These are phyloP conservation scores for Physeter macrocephalus DNA, from an alignment of 2,113 vertebrate species.

Conservation along the genomic window DNA sequence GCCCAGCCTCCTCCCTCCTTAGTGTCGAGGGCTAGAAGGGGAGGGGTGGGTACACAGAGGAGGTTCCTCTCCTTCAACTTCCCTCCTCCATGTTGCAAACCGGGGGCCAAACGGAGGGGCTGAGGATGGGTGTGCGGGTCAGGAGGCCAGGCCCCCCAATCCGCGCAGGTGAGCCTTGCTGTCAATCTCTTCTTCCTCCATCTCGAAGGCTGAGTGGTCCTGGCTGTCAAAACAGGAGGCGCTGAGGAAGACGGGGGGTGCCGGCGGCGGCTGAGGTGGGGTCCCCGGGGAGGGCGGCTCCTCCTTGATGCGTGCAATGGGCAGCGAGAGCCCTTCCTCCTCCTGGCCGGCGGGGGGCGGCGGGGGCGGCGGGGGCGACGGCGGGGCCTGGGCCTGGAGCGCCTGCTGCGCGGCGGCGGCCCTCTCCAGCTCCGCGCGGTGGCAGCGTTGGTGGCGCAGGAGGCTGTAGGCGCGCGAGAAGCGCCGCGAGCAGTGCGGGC, in stretches of 20 bases:
- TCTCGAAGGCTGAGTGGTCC: slow-evolving; percentile 73
- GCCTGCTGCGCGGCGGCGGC: slow-evolving; percentile 19
- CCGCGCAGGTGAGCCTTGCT: slow-evolving; percentile 25
- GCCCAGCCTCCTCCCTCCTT: neutral
- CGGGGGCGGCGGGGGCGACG: neutral
- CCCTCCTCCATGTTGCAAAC: slow-evolving; percentile 23
- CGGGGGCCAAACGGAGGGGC: neutral
- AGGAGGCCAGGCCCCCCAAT: slow-evolving; percentile 43
- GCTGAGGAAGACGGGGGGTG: slow-evolving; percentile 61
- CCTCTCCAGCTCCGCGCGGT: slow-evolving; percentile 52
- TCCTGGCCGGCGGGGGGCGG: neutral
- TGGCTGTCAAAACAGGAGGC: slow-evolving; percentile 76
- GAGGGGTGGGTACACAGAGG: neutral
- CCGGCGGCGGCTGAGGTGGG: neutral
- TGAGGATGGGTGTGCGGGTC: neutral
- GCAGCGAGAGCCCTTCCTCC: neutral
- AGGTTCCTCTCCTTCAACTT: neutral
- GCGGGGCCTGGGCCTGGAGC: neutral
- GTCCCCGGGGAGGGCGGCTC: slow-evolving; percentile 55
- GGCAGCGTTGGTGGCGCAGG: slow-evolving; percentile 72
- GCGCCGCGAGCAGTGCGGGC: slow-evolving; percentile 70
- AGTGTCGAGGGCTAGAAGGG: slow-evolving; percentile 14
- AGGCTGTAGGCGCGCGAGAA: slow-evolving; percentile 75
- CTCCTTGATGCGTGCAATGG: neutral
- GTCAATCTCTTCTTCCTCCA: slow-evolving; percentile 62